Evolutionary conservation across 2,888 invertebrate genomes (phyloP), one percentile per base, ranked within the genome.

Genomic region (Ommatoiulus sabulosus): DNA sequence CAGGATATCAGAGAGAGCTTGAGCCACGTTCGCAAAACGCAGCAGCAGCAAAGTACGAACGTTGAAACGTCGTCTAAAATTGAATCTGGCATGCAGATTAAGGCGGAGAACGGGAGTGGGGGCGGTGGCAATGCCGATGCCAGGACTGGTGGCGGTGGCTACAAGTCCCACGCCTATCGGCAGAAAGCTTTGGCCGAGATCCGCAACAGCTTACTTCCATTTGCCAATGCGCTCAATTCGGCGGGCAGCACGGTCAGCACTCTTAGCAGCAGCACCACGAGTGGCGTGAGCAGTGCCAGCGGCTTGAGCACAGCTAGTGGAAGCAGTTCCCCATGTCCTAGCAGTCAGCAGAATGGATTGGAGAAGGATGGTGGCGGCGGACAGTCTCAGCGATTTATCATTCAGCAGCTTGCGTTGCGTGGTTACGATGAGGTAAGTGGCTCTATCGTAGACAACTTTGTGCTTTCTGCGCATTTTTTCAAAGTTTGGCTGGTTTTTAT

Each of bases 121-220:
- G 24, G 44, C 43, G 72, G 86, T 17, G 35, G 43, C 6, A 86
- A 44, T 20, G 10, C 87, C 44, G 87, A 72, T 43, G 10, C 89
- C 3, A 89, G 89, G 44, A 52, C 89, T 10, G 86, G 87, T 17
- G 87, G 87, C 3, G 87, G 87, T 4, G 84, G 44, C 43, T 35
- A 35, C n/a, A 90, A 88, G 89, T 89, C 86, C 43, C 52, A 72
- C 57, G 72, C 90, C 90, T 97, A 97, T 93, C 96, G 96, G 93
- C 96, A 96, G 93, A 96, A 96, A 94, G 97, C 97, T 92, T 95
- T 97, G 93, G 96, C 96, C 93, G 96, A 96, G 93, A 97, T 97
- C 92, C 95, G 97, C 91, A 96, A 96, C 93, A 96, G 96, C 90
- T 93, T 97, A 91, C 94, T 96, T 91, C 97, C 96, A 88, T 97